phyloP scores from a whole-genome alignment of 2,113 vertebrate species.

The Phocoena sinus region DNA sequence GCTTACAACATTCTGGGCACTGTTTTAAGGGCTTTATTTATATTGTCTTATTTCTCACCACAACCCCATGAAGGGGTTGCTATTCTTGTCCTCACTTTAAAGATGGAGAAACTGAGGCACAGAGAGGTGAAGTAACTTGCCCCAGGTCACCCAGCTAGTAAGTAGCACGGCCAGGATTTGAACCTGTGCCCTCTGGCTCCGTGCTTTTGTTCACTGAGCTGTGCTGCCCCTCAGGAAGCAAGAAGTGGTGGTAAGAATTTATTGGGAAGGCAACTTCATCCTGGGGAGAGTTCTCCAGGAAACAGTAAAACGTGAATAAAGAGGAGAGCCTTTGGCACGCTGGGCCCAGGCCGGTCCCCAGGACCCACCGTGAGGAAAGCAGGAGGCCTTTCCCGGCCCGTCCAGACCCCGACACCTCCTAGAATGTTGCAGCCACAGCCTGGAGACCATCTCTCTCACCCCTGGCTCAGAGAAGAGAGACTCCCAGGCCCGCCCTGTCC shows the following conservation, averaged over 20 bases:
- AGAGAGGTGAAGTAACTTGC: neutral
- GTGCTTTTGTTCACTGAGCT: neutral
- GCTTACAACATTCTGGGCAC: fast-evolving
- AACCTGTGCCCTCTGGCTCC: neutral
- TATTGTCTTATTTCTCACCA: too few relatives aligned
- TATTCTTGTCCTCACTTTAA: neutral
- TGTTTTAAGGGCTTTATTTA: neutral
- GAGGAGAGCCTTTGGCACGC: neutral
- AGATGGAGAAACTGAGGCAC: neutral
- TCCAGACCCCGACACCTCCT: neutral
- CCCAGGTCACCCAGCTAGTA: too few relatives aligned
- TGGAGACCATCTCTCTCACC: neutral
- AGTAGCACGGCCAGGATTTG: neutral
- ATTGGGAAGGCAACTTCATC: neutral
- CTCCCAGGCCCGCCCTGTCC: neutral
- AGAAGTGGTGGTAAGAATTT: too few relatives aligned
- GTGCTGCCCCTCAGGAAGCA: neutral
- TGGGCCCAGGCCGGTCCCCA: neutral
- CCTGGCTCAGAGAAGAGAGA: neutral
- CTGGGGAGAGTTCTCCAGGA: neutral
- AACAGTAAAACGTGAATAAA: too few relatives aligned
- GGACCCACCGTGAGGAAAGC: neutral
- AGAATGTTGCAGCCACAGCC: neutral
- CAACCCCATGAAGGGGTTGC: neutral
- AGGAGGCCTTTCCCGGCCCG: fast-evolving